Conservation (phyloP, 2,888 invertebrate species). For the Agrochola litura region DNA sequence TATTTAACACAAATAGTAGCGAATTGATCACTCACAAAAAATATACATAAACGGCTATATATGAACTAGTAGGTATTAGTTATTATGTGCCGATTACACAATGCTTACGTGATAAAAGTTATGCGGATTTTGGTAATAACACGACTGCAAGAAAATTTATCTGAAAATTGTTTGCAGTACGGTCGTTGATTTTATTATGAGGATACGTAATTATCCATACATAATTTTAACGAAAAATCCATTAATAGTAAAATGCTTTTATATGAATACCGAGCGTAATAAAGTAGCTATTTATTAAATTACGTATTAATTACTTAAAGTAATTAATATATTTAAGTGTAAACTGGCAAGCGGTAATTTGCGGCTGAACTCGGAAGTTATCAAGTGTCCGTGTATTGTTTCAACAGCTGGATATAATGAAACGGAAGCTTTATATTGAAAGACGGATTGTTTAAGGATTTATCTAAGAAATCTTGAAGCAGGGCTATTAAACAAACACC, state of each 20-base stretch:
- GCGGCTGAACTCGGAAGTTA: slow-evolving; percentile 37
- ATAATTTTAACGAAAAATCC: slow-evolving; percentile 7
- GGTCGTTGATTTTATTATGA: slow-evolving; percentile 31
- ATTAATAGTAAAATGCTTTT: slow-evolving; percentile 21
- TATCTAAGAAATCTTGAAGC: slow-evolving; percentile 9
- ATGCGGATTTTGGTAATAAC: slow-evolving; percentile 23
- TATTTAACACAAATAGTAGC: slow-evolving; percentile 7
- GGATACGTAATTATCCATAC: slow-evolving; percentile 7
- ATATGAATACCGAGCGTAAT: slow-evolving; percentile 19
- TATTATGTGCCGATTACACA: not conserved
- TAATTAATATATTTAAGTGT: slow-evolving; percentile 11
- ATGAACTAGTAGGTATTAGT: not conserved
- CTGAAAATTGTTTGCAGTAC: slow-evolving; percentile 18
- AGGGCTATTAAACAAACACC: slow-evolving; percentile 2
- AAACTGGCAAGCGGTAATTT: slow-evolving; percentile 14
- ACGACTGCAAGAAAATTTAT: slow-evolving; percentile 26
- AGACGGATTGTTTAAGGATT: slow-evolving; percentile 21
- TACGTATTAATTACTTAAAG: not conserved
- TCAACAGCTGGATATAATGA: slow-evolving; percentile 24
- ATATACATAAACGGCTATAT: not conserved
- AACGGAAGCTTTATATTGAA: slow-evolving; percentile 27
- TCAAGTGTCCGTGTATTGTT: slow-evolving; percentile 54
- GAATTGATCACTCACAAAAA: not conserved
- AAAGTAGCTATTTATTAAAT: not conserved
- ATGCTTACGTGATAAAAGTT: slow-evolving; percentile 14